Evolutionary conservation across 2,113 vertebrate genomes (phyloP).

Genomic region (Trematocara macrostoma): DNA sequence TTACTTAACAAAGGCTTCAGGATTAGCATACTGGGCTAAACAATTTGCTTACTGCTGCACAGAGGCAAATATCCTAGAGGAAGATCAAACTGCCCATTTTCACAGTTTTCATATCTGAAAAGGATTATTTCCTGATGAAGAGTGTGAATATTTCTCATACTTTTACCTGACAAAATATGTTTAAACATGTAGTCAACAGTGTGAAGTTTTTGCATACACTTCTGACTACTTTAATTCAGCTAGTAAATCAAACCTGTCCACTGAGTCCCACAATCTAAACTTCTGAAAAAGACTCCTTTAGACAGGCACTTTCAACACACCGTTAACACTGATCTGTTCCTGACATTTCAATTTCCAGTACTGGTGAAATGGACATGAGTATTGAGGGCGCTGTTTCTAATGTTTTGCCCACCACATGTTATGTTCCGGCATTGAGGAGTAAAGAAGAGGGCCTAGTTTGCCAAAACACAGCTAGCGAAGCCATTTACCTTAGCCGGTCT

Average conservation of each 20-base stretch:
- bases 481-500: not conserved
- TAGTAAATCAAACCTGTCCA: not conserved
- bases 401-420: not conserved
- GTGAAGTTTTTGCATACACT: not conserved
- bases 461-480: not conserved
- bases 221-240: not conserved
- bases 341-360: not conserved
- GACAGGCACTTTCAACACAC: not conserved
- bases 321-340: not conserved
- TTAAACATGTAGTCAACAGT: not conserved
- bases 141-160: not conserved
- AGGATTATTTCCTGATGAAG: not conserved
- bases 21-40: not conserved
- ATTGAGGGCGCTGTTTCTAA: not conserved
- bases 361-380: not conserved
- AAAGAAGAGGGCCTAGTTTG: not conserved
- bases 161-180: not conserved
- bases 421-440: not conserved
- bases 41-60: not conserved
- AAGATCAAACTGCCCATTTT: not conserved
- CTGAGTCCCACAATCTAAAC: not conserved
- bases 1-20: not conserved
- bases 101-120: not conserved
- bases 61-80: not conserved
- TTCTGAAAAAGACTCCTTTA: not conserved